phyloP scores from a whole-genome alignment of 2,113 vertebrate species.

The Malurus elegans region DNA sequence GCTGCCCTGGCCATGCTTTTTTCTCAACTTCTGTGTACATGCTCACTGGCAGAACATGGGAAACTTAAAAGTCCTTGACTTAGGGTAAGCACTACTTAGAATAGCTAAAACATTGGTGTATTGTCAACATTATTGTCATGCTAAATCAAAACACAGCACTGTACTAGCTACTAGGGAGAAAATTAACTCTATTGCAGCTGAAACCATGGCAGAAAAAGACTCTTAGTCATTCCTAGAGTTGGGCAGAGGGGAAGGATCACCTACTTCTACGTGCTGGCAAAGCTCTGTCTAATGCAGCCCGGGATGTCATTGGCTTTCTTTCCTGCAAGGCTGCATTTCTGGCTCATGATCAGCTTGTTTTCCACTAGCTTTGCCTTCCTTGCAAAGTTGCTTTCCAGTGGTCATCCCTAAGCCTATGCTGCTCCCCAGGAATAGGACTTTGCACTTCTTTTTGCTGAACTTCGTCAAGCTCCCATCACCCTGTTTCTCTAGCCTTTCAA shows the following conservation, averaged over 20 bases:
- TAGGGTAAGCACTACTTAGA: background rate
- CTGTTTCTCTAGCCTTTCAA: background rate
- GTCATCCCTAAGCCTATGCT: background rate
- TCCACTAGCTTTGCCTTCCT: background rate
- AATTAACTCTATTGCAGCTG: background rate
- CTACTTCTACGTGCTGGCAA: accelerated
- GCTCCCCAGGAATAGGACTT: background rate
- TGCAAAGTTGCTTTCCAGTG: background rate
- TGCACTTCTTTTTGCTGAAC: background rate
- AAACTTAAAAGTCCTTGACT: background rate
- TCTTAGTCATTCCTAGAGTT: background rate
- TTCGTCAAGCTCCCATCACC: background rate
- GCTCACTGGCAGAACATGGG: background rate
- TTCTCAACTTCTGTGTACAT: background rate
- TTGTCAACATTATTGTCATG: background rate
- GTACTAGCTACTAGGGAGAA: background rate
- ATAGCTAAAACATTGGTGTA: background rate
- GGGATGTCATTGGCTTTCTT: background rate
- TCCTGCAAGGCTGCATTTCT: background rate
- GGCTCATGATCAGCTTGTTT: background rate
- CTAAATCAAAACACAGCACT: background rate
- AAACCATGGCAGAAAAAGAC: background rate
- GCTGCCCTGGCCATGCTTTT: background rate
- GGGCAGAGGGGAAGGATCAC: background rate
- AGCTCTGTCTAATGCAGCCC: background rate